Percentiles rank a stretch among this genome's conserved stretches.
Evolutionary conservation across 1,140 invertebrate species (phyloP).

Genomic region (Procambarus clarkii): DNA sequence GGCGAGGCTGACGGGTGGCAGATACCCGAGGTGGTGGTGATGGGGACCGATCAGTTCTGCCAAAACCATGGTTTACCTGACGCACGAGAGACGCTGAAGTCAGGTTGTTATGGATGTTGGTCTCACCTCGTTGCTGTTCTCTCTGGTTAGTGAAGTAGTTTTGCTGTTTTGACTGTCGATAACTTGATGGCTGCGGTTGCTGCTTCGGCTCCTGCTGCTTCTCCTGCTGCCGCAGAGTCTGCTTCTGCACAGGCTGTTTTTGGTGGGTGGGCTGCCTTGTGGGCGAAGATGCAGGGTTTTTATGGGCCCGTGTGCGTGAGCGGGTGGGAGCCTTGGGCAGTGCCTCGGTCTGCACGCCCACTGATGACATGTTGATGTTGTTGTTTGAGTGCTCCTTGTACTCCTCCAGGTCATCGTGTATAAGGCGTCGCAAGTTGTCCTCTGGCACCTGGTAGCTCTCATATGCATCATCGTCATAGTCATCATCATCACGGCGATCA

Average conservation of each 20-base stretch:
- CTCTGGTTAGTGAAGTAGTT: background rate
- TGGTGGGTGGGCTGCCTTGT: background rate
- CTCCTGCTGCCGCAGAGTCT: background rate
- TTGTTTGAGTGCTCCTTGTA: conserved; percentile 64
- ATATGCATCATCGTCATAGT: conserved; percentile 66
- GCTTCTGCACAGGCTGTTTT: background rate
- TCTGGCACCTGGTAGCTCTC: conserved; percentile 66
- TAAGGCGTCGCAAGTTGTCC: conserved; percentile 21
- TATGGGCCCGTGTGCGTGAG: conserved; percentile 4
- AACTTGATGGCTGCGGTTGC: background rate
- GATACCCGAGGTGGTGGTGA: conserved; percentile 56
- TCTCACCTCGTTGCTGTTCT: background rate
- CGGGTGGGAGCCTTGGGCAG: conserved; percentile 28
- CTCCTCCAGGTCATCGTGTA: conserved; percentile 45
- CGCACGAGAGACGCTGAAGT: conserved; percentile 67
- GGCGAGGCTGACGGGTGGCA: background rate
- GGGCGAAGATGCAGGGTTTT: background rate
- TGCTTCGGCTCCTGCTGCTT: conserved; percentile 6
- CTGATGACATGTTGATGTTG: conserved; percentile 71
- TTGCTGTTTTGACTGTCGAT: background rate
- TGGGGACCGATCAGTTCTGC: conserved; percentile 64
- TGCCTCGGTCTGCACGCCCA: conserved; percentile 66
- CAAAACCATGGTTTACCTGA: conserved; percentile 69
- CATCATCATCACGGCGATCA: background rate
- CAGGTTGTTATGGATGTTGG: conserved; percentile 39